Base-by-base conservation (phyloP, 2,113 vertebrate genomes). In the Gopherus evgoodei region DNA sequence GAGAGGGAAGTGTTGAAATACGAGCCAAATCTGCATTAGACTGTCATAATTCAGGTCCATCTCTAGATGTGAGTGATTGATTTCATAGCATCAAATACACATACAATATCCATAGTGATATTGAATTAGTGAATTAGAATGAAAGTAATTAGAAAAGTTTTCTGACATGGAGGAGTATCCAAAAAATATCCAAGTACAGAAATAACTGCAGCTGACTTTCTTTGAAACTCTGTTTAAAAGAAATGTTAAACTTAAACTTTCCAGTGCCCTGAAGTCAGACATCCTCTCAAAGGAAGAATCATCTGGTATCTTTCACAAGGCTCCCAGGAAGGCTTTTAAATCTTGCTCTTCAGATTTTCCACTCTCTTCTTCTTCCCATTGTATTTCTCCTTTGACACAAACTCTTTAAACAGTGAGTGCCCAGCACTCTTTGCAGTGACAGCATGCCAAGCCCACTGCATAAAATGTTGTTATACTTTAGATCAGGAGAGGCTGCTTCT, bases 171-270 rank as follows among this genome's bases (percentile, higher is more conserved):
- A 8, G 6, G 14, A 85, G 75, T 10, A 49, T 78, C 82, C 83
- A 91, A 86, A 94, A 83, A 56, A 14, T 44, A 79, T 57, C 54
- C 4, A 78, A 49, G 11, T 10, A 78, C 1, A 11, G 9, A 86
- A 82, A 29, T 35, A 82, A 84, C 22, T 21, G 44, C 89, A 75
- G 42, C n/a, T 75, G 52, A 65, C 44, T 92, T 89, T 62, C 76
- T 88, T 16, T 54, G 94, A 88, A 91, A 57, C 69, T 72, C 38
- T 57, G 72, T 93, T 91, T 84, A 78, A 95, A 91, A 24, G n/a
- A 72, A 94, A 90, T 10, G 38, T 0, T 0, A 54, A 79, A 62
- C 3, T 79, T 93, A 75, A 94, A 17, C 83, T 92, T 90, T 88
- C 84, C 10, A 89, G 16, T 2, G 4, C 31, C 44, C 50, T 65